phyloP scores from a whole-genome alignment of 2,888 invertebrate genomes.

The Cerastoderma edule region DNA sequence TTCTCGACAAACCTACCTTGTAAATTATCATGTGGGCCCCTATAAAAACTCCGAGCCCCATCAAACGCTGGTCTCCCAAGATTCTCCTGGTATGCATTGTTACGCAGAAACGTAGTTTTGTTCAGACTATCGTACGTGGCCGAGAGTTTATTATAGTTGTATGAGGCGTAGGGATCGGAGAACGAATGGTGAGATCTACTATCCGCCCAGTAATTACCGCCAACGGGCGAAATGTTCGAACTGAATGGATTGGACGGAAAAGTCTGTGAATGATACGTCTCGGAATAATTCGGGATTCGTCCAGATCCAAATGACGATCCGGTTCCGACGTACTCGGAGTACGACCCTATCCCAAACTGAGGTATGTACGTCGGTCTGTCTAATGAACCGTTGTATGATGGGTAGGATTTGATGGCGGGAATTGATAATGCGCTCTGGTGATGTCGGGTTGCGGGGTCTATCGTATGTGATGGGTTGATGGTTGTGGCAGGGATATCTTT shows the following conservation, averaged over 20 bases:
- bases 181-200: constrained; percentile 62
- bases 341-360: constrained; percentile 71
- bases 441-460: constrained; percentile 14
- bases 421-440: constrained; percentile 49
- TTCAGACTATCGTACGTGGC: constrained; percentile 70
- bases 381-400: constrained; percentile 59
- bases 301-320: constrained; percentile 54
- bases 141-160: constrained; percentile 67
- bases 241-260: constrained; percentile 65
- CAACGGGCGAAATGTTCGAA: constrained; percentile 60
- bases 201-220: constrained; percentile 68
- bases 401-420: constrained; percentile 69
- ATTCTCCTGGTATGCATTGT: constrained; percentile 66
- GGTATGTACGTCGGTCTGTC: constrained; percentile 72
- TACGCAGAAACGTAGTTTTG: constrained; percentile 66
- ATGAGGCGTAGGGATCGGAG: constrained; percentile 66
- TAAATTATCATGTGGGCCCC: constrained; percentile 69
- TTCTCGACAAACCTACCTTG: constrained; percentile 73
- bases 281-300: constrained; percentile 63
- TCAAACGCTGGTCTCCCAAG: constrained; percentile 70
- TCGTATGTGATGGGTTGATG: constrained; percentile 12
- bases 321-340: constrained; percentile 70
- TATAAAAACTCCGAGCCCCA: constrained; percentile 64
- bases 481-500: constrained; percentile 23
- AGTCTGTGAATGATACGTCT: constrained; percentile 63